Evolutionary conservation across 2,888 invertebrate species (phyloP), one percentile per base, ranked within the genome.

Genomic region (Acholoe squamosa): DNA sequence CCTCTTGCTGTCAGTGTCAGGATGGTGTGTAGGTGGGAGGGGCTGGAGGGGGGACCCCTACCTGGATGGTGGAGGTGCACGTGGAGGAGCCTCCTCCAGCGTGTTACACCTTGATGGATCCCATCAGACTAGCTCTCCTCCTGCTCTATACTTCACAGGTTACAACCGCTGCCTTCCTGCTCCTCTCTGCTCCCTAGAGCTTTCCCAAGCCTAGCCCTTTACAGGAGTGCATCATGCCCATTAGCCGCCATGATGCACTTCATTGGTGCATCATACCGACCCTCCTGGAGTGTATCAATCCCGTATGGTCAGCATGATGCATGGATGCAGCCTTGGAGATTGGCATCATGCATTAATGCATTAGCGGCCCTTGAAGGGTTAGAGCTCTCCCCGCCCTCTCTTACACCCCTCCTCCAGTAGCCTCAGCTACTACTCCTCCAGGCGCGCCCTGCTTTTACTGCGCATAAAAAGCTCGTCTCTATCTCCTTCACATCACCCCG

Each of bases 381-480:
- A n/a, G n/a, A n/a, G n/a, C n/a, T n/a, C n/a, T n/a, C 67, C n/a
- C 71, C 19, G 3, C 43, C 43, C 43, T 43, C 43, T 43, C 43
- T 43, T 43, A 43, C n/a, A n/a, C 43, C 61, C 14, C 71, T 28
- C 71, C 14, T 14, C 28, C 71, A 25, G 28, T 5, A 71, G 71
- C n/a, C 71, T 71, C 71, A n/a, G n/a, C n/a, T 71, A 71, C 25
- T 28, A 28, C 71, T 71, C 71, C 61, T n/a, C 22, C 61, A 61
- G 61, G 22, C 3, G 1, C 22, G 61, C 7, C 61, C 14, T 14
- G 71, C 28, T 71, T 71, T 71, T 71, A 71, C 25, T 28, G 71
- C 31, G 71, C 71, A 71, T 71, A 71, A 71, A 71, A 71, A 71
- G 14, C 71, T 71, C 71, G 71, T 71, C 71, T 28, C 71, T 71